phyloP scores from a whole-genome alignment of 1,140 invertebrate species.

The Leptoteleia sp. region DNA sequence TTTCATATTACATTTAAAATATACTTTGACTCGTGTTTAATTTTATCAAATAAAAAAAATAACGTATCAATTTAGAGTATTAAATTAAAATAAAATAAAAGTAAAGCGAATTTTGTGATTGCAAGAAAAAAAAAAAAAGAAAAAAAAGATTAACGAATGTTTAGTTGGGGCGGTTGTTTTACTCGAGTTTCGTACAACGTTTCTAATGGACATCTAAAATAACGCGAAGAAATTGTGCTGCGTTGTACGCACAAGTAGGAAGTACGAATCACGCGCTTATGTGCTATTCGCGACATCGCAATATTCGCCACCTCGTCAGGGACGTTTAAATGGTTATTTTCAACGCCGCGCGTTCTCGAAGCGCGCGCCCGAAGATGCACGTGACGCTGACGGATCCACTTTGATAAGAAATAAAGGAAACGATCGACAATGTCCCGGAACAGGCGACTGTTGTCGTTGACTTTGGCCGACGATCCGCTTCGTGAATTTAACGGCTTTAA shows the following conservation, averaged over 20 bases:
- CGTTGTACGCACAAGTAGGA: conserved; percentile 71
- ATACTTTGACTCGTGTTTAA: too few species aligned
- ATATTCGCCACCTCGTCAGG: conserved; percentile 77
- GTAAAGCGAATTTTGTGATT: too few species aligned
- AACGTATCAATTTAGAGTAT: too few species aligned
- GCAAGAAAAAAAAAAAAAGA: too few species aligned
- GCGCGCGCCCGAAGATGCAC: conserved; percentile 24
- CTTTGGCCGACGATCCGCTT: conserved; percentile 56
- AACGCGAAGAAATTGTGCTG: conserved; percentile 39
- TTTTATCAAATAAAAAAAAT: too few species aligned
- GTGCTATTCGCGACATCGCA: conserved; percentile 74
- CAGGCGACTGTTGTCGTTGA: conserved; percentile 43
- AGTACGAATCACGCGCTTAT: conserved; percentile 74
- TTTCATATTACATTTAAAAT: too few species aligned
- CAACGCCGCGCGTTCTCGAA: conserved; percentile 64
- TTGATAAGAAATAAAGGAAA: conserved; percentile 61
- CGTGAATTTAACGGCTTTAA: conserved; percentile 44
- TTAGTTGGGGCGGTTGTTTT: neutral
- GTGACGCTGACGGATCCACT: conserved; percentile 27
- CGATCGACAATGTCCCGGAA: conserved; percentile 57
- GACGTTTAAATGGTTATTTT: conserved; percentile 78
- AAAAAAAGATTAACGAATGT: too few species aligned
- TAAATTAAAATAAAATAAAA: too few species aligned
- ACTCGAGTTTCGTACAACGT: neutral
- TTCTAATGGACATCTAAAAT: conserved; percentile 25